These are phyloP conservation scores for Sebastes vulpes DNA, from an alignment of 2,797 vertebrate genomes.

Conservation along the genomic window DNA sequence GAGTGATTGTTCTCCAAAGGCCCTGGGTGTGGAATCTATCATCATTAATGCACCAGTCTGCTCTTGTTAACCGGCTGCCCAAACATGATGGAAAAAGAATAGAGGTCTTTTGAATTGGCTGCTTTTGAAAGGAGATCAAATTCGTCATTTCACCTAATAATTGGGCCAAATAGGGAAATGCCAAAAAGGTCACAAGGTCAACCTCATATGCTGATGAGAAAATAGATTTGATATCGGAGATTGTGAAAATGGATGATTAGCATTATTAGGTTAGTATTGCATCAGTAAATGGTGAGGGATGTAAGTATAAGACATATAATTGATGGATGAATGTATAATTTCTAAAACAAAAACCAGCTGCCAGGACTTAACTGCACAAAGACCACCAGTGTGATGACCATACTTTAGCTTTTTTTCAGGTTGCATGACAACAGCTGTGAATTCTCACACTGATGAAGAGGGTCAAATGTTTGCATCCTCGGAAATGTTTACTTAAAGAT, in stretches of 20 bases:
- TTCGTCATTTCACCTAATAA: constrained; percentile 95
- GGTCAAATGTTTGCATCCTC: constrained; percentile 67
- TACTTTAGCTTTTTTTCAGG: constrained; percentile 17
- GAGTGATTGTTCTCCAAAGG: constrained; percentile 94
- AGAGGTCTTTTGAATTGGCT: constrained; percentile 86
- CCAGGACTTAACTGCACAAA: constrained; percentile 19
- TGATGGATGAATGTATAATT: constrained; percentile 33
- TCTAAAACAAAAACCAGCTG: constrained; percentile 49
- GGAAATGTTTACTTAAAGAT: constrained; percentile 82
- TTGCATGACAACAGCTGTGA: constrained; percentile 71
- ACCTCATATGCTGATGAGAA: constrained; percentile 84
- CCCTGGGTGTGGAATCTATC: constrained; percentile 92
- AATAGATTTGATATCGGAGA: constrained; percentile 74
- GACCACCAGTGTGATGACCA: constrained; percentile 46
- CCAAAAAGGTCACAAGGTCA: constrained; percentile 87
- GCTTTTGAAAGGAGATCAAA: constrained; percentile 92
- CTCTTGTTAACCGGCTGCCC: constrained; percentile 90
- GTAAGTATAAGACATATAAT: neutral
- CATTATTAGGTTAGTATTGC: constrained; percentile 1
- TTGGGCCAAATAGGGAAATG: constrained; percentile 89
- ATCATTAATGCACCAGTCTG: constrained; percentile 94
- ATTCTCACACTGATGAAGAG: constrained; percentile 70
- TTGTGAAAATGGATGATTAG: constrained; percentile 30
- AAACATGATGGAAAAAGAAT: constrained; percentile 90
- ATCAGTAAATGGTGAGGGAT: neutral